Base-by-base conservation (phyloP, 1,140 invertebrate genomes). In the Penaeus vannamei region DNA sequence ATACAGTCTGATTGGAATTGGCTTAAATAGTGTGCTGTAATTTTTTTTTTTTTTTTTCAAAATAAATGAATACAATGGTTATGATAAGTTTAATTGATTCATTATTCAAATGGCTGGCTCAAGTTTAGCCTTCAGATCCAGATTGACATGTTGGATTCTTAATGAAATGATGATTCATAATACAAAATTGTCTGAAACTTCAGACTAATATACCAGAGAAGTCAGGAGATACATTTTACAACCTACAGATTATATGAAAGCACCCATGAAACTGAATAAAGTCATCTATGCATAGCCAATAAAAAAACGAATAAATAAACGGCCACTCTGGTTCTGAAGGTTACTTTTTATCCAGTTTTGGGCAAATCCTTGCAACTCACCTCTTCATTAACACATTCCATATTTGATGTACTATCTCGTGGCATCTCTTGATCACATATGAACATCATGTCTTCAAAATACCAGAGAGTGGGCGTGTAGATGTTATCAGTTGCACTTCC, bases 71-170 rank as follows among this genome's bases (percentile, higher is more conserved):
- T 81, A 81, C 46, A 59, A 81, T 59, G 46, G 46, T 82, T 82
- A 82, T 82, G 46, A 82, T 46, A 82, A 82, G 80, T 82, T 82
- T 82, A 82, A 82, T 46, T 82, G 80, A 82, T 82, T 82, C 80
- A 82, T 82, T 8, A 82, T 53, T 42, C 10, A 53, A 82, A 82
- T 82, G 80, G 10, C 8, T 82, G 80, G 80, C 80, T 82, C 42
- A 82, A 82, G 80, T 82, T 82, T 82, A 82, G 53, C 80, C 80
- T 46, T 82, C 80, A 82, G 80, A 82, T 82, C 79, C 79, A 81
- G 79, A 81, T 81, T 81, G 79, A 59, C 79, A 81, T 81, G 79
- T 81, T 81, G 79, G 32, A 81, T 81, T 81, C 80, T 82, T 82
- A 82, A 82, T 82, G 42, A 82, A 82, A 82, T 82, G 36, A 82